Percentiles rank a stretch among this genome's conserved stretches.
Conservation (phyloP, 2,113 vertebrate species). For the Onychostoma macrolepis region DNA sequence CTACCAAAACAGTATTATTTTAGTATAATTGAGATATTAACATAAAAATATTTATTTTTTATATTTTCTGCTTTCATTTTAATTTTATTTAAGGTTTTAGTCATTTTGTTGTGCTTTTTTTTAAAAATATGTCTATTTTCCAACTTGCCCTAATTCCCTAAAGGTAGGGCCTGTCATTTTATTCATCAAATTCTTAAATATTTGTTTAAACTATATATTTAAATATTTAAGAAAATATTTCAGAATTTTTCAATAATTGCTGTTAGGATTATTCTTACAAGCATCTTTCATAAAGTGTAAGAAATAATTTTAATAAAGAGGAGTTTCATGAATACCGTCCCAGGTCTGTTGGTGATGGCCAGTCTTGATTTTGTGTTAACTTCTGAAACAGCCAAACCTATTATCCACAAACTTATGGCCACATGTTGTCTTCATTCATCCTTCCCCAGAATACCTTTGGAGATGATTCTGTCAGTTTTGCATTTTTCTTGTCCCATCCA, state of each 20-base stretch:
- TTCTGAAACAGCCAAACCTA: neutral
- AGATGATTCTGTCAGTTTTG: constrained; percentile 73
- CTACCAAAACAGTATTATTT: neutral
- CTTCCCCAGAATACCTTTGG: constrained; percentile 72
- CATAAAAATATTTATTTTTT: neutral
- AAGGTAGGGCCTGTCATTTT: neutral
- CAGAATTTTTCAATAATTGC: too few relatives aligned
- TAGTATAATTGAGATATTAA: neutral
- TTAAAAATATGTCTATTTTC: too few relatives aligned
- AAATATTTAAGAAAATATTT: too few relatives aligned
- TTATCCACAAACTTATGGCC: neutral
- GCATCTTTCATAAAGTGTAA: neutral
- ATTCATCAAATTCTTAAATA: too few relatives aligned
- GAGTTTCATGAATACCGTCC: neutral
- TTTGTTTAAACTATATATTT: too few relatives aligned
- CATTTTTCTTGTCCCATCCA: constrained; percentile 79
- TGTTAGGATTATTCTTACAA: neutral
- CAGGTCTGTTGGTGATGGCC: neutral
- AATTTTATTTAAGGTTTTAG: too few relatives aligned
- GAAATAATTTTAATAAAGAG: neutral
- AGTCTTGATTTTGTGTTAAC: neutral
- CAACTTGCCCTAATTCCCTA: too few relatives aligned
- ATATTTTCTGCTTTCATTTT: neutral
- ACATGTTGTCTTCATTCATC: neutral
- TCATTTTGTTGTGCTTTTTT: too few relatives aligned